Conservation (phyloP, 2,797 vertebrate species). For the Champsocephalus gunnari region DNA sequence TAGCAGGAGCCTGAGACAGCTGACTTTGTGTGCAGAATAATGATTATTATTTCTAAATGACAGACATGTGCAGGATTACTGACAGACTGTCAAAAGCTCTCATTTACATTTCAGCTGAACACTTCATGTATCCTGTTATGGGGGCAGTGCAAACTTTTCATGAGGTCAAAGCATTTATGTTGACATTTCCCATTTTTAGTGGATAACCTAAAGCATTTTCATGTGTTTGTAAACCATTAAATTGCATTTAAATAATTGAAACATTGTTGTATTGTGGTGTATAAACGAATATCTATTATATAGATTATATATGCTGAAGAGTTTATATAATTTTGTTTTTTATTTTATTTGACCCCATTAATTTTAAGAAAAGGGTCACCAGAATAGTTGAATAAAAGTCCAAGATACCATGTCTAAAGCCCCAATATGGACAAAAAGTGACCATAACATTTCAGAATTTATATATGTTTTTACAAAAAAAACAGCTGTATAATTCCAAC, state of each 20-base stretch:
- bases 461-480: neutral
- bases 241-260: neutral
- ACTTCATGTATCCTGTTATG: neutral
- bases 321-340: too few relatives aligned
- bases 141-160: neutral
- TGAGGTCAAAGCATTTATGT: too few relatives aligned
- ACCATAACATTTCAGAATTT: neutral
- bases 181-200: neutral
- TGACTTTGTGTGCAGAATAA: neutral
- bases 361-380: neutral
- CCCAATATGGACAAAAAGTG: neutral
- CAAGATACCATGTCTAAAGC: too few relatives aligned
- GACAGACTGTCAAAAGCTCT: neutral
- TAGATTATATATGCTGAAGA: neutral
- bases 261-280: neutral
- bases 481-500: neutral
- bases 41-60: neutral
- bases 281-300: too few relatives aligned
- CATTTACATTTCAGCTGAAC: conserved; percentile 11
- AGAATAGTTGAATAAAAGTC: too few relatives aligned
- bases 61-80: neutral
- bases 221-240: neutral
- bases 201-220: neutral
- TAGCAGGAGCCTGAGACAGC: too few relatives aligned
- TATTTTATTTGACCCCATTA: neutral